Evolutionary conservation across 2,888 invertebrate species (phyloP).

Genomic region (Lumbricus terrestris): DNA sequence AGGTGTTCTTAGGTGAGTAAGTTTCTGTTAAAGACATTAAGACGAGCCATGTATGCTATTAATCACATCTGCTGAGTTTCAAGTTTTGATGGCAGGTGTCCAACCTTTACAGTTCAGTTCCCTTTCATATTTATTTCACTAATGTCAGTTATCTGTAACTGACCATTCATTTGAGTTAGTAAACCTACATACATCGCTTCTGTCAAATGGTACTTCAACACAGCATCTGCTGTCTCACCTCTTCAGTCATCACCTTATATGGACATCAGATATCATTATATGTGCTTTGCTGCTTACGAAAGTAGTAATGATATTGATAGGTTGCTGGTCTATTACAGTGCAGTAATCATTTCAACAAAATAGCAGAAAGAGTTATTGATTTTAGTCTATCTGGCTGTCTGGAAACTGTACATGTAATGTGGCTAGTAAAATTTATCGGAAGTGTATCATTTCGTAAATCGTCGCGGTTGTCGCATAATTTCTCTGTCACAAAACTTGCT

Average conservation of each 20-base stretch:
- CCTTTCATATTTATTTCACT: too few relatives aligned
- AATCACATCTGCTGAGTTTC: too few relatives aligned
- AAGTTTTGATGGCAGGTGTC: too few relatives aligned
- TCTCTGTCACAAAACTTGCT: not conserved
- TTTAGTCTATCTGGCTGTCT: not conserved
- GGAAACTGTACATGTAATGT: not conserved
- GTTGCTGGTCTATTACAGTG: not conserved
- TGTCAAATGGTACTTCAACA: too few relatives aligned
- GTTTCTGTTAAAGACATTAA: too few relatives aligned
- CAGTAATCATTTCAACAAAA: not conserved
- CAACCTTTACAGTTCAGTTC: too few relatives aligned
- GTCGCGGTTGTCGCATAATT: not conserved
- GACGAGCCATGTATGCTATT: too few relatives aligned
- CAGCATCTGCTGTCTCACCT: too few relatives aligned
- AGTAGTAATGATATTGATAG: not conserved
- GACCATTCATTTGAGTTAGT: not conserved
- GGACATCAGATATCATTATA: not conserved
- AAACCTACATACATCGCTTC: not conserved
- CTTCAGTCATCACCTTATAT: not conserved
- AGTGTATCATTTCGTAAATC: not conserved
- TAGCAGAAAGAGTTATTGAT: not conserved
- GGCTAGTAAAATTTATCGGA: not conserved
- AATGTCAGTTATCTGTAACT: too few relatives aligned
- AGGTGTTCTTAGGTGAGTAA: too few relatives aligned
- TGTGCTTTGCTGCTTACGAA: not conserved